A percentile compares a stretch with the other conserved stretches of the same genome.
Conservation (phyloP, 2,797 vertebrate genomes). For the Xiphorhynchus erythropygius region DNA sequence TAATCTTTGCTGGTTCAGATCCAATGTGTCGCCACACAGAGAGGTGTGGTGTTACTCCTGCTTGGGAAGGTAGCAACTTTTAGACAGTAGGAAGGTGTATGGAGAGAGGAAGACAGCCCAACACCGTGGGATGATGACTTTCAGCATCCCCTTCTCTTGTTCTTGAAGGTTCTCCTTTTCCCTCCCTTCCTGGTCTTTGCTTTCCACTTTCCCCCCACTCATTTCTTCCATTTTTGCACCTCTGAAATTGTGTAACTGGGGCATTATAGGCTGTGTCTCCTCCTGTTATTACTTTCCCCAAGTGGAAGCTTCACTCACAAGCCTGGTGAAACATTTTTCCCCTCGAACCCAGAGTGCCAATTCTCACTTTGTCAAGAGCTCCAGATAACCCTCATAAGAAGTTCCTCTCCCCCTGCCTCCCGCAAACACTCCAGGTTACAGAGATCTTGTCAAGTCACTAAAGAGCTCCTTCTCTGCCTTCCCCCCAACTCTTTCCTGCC, state of each 20-base stretch:
- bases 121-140: background rate
- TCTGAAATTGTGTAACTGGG: conserved; percentile 48
- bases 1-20: background rate
- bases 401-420: conserved; percentile 1
- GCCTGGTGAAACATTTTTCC: conserved; percentile 12
- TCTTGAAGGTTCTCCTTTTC: background rate
- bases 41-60: background rate
- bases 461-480: background rate
- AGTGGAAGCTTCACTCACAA: conserved; percentile 44
- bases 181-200: background rate
- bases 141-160: background rate
- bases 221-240: conserved; percentile 25
- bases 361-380: conserved; percentile 60
- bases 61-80: background rate
- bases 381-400: conserved; percentile 41
- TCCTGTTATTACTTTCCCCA: conserved; percentile 37
- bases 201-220: background rate
- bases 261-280: conserved; percentile 20
- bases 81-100: background rate
- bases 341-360: conserved; percentile 11
- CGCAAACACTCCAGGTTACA: background rate
- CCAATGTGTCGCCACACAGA: background rate
- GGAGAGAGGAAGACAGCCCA: background rate
- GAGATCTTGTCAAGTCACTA: conserved; percentile 12
- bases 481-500: background rate